phyloP scores from a whole-genome alignment of 2,797 vertebrate genomes.

The Artibeus jamaicensis region DNA sequence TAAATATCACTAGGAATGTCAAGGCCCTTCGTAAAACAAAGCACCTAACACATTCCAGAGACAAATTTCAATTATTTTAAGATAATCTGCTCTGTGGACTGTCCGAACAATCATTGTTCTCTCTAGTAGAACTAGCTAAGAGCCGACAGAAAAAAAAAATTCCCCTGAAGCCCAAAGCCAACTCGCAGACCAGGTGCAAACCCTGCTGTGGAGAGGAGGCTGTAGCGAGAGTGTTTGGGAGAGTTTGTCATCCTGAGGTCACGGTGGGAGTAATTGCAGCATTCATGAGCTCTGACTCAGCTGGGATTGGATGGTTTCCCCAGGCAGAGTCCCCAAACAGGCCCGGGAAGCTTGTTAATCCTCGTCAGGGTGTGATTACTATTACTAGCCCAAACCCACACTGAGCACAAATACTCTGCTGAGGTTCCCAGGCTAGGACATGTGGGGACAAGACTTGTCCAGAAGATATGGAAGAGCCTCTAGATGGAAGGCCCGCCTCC shows the following conservation, averaged over 20 bases:
- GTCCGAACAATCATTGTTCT: background rate
- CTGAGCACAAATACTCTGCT: background rate
- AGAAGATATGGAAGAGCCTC: background rate
- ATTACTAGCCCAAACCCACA: background rate
- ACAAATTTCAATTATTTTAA: background rate
- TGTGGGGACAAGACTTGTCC: background rate
- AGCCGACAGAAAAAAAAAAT: background rate
- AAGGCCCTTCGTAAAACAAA: background rate
- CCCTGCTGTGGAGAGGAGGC: background rate
- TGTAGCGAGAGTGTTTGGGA: background rate
- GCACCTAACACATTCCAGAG: conserved; percentile 32
- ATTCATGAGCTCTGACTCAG: conserved; percentile 58
- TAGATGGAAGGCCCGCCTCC: too few relatives aligned
- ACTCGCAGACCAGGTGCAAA: background rate
- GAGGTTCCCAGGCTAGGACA: background rate
- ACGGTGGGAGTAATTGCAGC: background rate
- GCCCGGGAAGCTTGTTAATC: conserved; percentile 50
- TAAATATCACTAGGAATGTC: conserved; percentile 18
- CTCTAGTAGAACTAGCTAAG: background rate
- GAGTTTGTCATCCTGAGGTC: background rate
- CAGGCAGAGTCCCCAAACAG: conserved; percentile 54
- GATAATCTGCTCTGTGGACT: background rate
- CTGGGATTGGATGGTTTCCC: conserved; percentile 23
- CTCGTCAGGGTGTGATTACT: conserved; percentile 6
- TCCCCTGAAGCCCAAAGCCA: background rate